A percentile compares a stretch with the other conserved stretches of the same genome.
These are phyloP conservation scores for Synanthedon formicaeformis DNA, from an alignment of 2,888 invertebrate genomes.

Conservation along the genomic window DNA sequence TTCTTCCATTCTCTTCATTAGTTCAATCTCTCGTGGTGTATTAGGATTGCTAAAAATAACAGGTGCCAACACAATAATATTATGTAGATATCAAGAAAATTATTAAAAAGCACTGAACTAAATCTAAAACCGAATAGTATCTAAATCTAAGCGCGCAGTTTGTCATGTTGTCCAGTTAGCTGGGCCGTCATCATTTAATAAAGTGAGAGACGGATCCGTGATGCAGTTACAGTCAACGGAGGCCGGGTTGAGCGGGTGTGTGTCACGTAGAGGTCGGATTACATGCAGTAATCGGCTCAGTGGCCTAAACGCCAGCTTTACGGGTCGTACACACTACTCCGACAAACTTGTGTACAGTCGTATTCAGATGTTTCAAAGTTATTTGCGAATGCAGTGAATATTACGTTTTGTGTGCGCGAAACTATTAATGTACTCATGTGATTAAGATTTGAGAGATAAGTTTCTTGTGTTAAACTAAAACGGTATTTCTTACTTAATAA, in stretches of 20 bases:
- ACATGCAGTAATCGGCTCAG: slow-evolving; percentile 47
- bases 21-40: too few relatives aligned
- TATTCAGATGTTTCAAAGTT: neutral
- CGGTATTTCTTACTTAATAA: neutral
- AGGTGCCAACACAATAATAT: too few relatives aligned
- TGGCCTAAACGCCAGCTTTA: slow-evolving; percentile 36
- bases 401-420: neutral
- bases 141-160: too few relatives aligned
- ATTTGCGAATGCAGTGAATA: neutral
- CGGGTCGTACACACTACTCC: slow-evolving; percentile 10
- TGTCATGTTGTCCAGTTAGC: too few relatives aligned
- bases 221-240: neutral
- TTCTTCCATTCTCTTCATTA: too few relatives aligned
- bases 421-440: slow-evolving; percentile 4
- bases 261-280: slow-evolving; percentile 30
- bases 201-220: neutral
- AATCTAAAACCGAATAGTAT: too few relatives aligned
- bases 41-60: too few relatives aligned
- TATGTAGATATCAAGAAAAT: too few relatives aligned
- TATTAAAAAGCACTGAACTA: too few relatives aligned
- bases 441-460: slow-evolving; percentile 11
- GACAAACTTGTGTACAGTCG: neutral
- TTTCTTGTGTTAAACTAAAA: slow-evolving; percentile 10
- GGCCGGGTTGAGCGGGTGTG: slow-evolving; percentile 11
- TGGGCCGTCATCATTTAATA: too few relatives aligned